Base-by-base conservation (phyloP, 2,113 vertebrate species). In the Chauna torquata region DNA sequence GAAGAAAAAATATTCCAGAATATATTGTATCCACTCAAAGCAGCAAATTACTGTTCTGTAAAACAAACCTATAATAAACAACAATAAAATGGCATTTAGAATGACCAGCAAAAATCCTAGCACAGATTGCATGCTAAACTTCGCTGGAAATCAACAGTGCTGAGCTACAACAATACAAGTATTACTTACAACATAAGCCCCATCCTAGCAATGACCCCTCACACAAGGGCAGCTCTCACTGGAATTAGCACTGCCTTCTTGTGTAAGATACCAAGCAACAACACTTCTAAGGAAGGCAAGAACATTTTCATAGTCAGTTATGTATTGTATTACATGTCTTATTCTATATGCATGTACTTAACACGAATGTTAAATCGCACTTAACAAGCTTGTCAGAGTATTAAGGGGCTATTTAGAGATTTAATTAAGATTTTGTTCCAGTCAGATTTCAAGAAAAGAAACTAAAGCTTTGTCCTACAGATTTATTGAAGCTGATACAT, bases 331-430 rank as follows among this genome's bases (percentile, higher is more conserved):
- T 82, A 25, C 62, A 15, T 18, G 80, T 62, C 32, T 15, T 62
- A 74, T 77, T 95, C 95, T 82, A 82, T 57, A 94, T 14, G 59
- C 55, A 88, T 1, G 16, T 59, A 75, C 70, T 89, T 91, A 90
- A 74, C 34, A 74, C 68, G 49, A 91, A 89, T 50, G 86, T 79
- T 89, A 84, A 94, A 87, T 42, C 91, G 86, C 83, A 94, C 81
- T 94, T 94, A 94, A 93, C 79, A 76, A 72, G 92, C 89, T 96
- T 95, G 86, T 92, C 77, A 45, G 42, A 82, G 81, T 65, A 95
- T 92, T 94, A 95, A 92, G 76, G 49, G 70, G 70, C 81, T 96
- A 95, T 82, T 96, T 76, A 89, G 66, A 83, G 77, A 96, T 95
- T 96, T 97, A 82, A 86, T 94, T 82, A 84, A 89, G 70, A 84